Percentiles rank a stretch among this genome's conserved stretches.
phyloP scores from a whole-genome alignment of 2,797 vertebrate species.

The Xenopus petersii region DNA sequence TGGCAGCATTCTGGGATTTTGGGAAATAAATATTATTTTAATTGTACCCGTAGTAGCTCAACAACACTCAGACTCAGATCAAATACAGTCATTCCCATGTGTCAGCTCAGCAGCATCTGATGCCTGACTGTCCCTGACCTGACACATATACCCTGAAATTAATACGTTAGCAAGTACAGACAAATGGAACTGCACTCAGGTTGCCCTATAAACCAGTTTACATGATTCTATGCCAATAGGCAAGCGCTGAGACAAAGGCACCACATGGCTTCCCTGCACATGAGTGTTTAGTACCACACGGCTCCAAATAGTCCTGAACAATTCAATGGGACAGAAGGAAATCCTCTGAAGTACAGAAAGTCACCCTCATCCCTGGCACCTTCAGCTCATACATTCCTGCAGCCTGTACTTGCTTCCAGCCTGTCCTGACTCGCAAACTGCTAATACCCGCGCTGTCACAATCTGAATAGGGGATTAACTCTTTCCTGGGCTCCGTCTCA shows the following conservation, averaged over 20 bases:
- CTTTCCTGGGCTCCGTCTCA: neutral
- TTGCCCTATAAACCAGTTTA: too few species aligned
- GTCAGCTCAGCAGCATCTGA: too few species aligned
- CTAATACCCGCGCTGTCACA: neutral
- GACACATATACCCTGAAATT: too few species aligned
- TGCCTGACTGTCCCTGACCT: too few species aligned
- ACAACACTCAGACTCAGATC: too few species aligned
- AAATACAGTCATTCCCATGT: too few species aligned
- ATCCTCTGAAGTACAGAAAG: neutral
- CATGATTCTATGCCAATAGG: neutral
- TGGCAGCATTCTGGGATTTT: too few species aligned
- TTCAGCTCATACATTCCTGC: slow-evolving; percentile 32
- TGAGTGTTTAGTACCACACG: neutral
- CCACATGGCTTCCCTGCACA: neutral
- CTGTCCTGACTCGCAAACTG: slow-evolving; percentile 25
- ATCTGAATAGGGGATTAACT: neutral
- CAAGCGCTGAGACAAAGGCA: neutral
- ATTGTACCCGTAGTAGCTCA: too few species aligned
- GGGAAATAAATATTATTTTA: too few species aligned
- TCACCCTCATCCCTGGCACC: slow-evolving; percentile 5
- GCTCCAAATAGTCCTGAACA: neutral
- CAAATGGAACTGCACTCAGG: too few species aligned
- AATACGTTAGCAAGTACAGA: too few species aligned
- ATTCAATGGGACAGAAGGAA: neutral
- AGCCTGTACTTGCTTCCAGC: slow-evolving; percentile 12